Conservation (phyloP, 2,888 invertebrate genomes). For the Mamestra brassicae region DNA sequence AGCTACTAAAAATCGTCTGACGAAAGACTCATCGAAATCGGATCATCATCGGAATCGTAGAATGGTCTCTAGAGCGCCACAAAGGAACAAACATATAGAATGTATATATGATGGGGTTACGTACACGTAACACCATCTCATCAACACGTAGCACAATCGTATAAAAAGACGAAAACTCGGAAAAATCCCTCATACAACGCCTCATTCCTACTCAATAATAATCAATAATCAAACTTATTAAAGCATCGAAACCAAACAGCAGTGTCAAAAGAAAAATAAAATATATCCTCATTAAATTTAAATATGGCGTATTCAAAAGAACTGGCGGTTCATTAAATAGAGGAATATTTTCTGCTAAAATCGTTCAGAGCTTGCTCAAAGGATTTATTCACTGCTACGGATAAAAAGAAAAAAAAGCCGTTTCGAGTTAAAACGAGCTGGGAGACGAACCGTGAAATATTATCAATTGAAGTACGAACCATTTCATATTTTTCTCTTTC, state of each 20-base stretch:
- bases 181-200: not conserved
- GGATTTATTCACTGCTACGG: slow-evolving; percentile 35
- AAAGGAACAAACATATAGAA: too few species aligned
- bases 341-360: not conserved
- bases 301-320: not conserved
- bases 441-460: not conserved
- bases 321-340: slow-evolving; percentile 24
- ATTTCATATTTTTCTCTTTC: not conserved
- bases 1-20: not conserved
- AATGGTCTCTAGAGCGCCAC: too few species aligned
- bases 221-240: not conserved
- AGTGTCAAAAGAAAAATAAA: not conserved
- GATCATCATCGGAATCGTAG: too few species aligned
- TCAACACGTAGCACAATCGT: too few species aligned
- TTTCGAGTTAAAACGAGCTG: not conserved
- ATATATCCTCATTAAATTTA: not conserved
- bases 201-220: not conserved
- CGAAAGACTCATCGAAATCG: too few species aligned
- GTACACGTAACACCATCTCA: too few species aligned
- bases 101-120: too few species aligned
- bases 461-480: slow-evolving; percentile 24
- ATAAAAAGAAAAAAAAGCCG: slow-evolving; percentile 12
- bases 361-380: slow-evolving; percentile 11
- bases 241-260: not conserved
- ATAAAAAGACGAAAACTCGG: not conserved